Percentiles rank a stretch among this genome's conserved stretches.
phyloP scores from a whole-genome alignment of 2,797 vertebrate genomes.

The Synanceia verrucosa region DNA sequence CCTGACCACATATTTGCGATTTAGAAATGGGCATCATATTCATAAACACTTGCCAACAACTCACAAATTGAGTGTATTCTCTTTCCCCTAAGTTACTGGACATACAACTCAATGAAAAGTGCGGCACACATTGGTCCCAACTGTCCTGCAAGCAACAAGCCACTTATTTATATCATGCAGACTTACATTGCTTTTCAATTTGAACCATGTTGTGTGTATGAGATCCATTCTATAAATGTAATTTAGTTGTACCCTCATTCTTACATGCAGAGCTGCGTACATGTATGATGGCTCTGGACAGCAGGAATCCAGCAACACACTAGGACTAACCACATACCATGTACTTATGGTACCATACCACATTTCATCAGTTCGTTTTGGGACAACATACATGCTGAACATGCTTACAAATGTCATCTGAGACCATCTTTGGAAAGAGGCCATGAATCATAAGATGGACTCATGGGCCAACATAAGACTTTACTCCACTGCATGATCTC shows the following conservation, averaged over 20 bases:
- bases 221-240: neutral
- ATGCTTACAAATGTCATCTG: neutral
- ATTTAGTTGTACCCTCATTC: neutral
- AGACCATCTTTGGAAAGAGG: neutral
- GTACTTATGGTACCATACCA: too few relatives aligned
- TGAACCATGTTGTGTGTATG: neutral
- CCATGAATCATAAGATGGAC: constrained; percentile 13
- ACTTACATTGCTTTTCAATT: neutral
- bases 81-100: too few relatives aligned
- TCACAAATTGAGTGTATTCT: too few relatives aligned
- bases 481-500: constrained; percentile 9
- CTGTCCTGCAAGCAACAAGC: neutral
- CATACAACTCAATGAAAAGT: too few relatives aligned
- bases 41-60: too few relatives aligned
- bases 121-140: neutral
- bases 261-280: neutral
- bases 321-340: too few relatives aligned
- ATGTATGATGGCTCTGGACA: neutral
- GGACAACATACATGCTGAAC: neutral
- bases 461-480: neutral
- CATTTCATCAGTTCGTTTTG: neutral
- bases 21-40: too few relatives aligned
- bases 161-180: neutral
- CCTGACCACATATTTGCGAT: too few relatives aligned
- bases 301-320: neutral